Conservation (phyloP, 2,113 vertebrate genomes). For the Gambusia affinis region DNA sequence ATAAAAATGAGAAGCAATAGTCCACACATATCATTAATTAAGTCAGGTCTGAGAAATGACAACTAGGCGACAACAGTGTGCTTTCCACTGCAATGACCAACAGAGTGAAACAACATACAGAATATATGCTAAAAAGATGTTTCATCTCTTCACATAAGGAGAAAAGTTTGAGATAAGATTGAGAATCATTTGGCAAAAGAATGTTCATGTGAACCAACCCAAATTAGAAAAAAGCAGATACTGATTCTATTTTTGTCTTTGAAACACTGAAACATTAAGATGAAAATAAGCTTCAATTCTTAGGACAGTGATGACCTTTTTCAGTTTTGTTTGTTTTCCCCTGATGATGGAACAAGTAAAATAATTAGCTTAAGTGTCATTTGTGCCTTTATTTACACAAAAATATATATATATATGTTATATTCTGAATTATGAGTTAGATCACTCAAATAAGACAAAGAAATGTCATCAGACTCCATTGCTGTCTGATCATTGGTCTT, state of each 20-base stretch:
- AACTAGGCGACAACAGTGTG: slow-evolving; percentile 38
- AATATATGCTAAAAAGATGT: slow-evolving; percentile 73
- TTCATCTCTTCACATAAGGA: slow-evolving; percentile 25
- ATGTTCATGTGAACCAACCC: neutral
- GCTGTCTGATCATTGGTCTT: slow-evolving; percentile 63
- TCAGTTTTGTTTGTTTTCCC: neutral
- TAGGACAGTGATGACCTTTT: neutral
- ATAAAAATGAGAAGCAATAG: slow-evolving; percentile 80
- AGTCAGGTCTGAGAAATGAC: slow-evolving; percentile 60
- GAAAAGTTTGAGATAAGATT: slow-evolving; percentile 60
- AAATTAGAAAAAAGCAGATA: neutral
- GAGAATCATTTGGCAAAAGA: too few relatives aligned
- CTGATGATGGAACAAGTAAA: neutral
- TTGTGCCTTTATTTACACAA: too few relatives aligned
- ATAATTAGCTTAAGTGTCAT: neutral
- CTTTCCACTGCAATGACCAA: slow-evolving; percentile 14
- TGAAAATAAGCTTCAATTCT: neutral
- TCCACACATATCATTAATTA: slow-evolving; percentile 81
- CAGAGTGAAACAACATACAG: slow-evolving; percentile 10
- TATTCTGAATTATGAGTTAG: slow-evolving; percentile 31
- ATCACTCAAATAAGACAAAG: slow-evolving; percentile 62
- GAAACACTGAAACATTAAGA: neutral
- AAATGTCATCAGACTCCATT: slow-evolving; percentile 65
- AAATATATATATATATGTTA: neutral
- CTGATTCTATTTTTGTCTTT: too few relatives aligned